phyloP scores from a whole-genome alignment of 2,888 invertebrate species.

The Lithophane semibrunnea region DNA sequence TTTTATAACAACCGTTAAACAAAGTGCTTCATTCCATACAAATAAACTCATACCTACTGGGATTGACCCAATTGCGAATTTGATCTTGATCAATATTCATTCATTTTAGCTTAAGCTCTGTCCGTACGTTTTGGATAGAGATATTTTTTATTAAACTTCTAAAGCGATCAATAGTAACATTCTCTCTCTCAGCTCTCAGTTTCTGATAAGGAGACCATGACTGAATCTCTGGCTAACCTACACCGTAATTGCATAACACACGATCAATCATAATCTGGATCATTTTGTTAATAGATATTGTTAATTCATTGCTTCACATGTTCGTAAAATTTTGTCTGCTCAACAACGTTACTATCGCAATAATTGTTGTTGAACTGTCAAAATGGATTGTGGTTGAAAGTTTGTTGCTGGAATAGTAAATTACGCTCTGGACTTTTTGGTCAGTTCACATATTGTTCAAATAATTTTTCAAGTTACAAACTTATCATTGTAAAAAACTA shows the following conservation, averaged over 20 bases:
- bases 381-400: too few relatives aligned
- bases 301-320: too few relatives aligned
- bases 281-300: too few relatives aligned
- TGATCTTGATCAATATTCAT: background rate
- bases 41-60: background rate
- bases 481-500: background rate
- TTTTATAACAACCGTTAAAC: background rate
- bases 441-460: background rate
- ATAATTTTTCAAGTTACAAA: background rate
- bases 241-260: too few relatives aligned
- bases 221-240: background rate
- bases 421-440: background rate
- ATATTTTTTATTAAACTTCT: background rate
- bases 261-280: too few relatives aligned
- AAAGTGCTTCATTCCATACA: background rate
- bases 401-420: background rate
- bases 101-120: background rate
- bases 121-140: too few relatives aligned
- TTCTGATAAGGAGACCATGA: background rate
- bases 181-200: too few relatives aligned
- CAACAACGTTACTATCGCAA: too few relatives aligned
- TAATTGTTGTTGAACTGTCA: too few relatives aligned
- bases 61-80: background rate
- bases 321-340: too few relatives aligned
- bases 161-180: background rate